phyloP scores from a whole-genome alignment of 2,797 vertebrate genomes.

The Ceryle rudis region DNA sequence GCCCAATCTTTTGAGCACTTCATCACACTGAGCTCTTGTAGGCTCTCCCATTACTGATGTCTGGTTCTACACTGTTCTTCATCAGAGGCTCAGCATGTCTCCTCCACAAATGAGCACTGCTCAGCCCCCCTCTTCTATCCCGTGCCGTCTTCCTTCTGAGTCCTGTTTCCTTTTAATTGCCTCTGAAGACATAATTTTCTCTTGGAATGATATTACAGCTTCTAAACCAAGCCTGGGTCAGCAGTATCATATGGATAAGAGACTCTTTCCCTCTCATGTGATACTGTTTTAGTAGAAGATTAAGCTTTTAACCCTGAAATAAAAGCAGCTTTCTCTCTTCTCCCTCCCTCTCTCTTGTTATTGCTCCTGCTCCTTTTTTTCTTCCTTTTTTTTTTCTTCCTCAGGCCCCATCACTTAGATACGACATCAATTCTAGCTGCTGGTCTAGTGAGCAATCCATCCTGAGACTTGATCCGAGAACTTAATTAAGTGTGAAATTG shows the following conservation, averaged over 20 bases:
- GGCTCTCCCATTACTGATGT: background rate
- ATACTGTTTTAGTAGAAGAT: slow-evolving; percentile 45
- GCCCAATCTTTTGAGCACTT: slow-evolving; percentile 43
- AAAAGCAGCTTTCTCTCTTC: slow-evolving; percentile 38
- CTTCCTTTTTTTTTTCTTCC: background rate
- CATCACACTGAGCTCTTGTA: slow-evolving; percentile 6
- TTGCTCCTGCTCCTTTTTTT: background rate
- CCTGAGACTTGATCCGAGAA: slow-evolving; percentile 24
- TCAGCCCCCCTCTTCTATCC: background rate
- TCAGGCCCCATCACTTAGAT: slow-evolving; percentile 26
- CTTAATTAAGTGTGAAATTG: slow-evolving; percentile 63
- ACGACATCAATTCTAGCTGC: slow-evolving; percentile 36
- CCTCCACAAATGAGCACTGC: background rate
- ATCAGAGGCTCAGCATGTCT: slow-evolving; percentile 31
- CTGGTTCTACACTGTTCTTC: slow-evolving; percentile 18
- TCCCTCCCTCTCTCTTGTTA: slow-evolving; percentile 2
- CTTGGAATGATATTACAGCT: slow-evolving; percentile 34
- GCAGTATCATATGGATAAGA: slow-evolving; percentile 12
- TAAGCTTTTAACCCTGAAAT: slow-evolving; percentile 54
- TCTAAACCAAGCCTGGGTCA: slow-evolving; percentile 55
- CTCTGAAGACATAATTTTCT: slow-evolving; percentile 42
- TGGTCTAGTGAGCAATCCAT: slow-evolving; percentile 54
- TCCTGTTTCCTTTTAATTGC: slow-evolving; percentile 52
- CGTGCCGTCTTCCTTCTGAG: background rate
- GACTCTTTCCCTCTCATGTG: background rate